Base-by-base conservation (phyloP, 2,888 invertebrate species). In the Lycaena phlaeas region DNA sequence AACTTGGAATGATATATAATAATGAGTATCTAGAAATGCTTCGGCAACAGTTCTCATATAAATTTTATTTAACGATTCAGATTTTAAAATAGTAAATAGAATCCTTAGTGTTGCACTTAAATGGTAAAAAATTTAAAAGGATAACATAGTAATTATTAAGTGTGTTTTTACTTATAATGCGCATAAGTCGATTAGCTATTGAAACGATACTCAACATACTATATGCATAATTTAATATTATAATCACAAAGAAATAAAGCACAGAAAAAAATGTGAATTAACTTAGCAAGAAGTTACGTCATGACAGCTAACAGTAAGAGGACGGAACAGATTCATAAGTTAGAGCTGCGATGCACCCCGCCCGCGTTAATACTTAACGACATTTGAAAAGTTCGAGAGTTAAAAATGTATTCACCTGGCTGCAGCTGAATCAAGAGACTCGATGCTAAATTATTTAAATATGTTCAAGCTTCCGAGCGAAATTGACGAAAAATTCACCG, bases 371-470 rank as follows among this genome's bases (percentile, higher is more conserved):
- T 34, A 34, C 22, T 34, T 22, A 12, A 22, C 22, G 7, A 7
- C 7, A 11, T 34, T 12, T 7, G 22, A 34, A 6, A 12, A 34
- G 34, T 34, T 22, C 11, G 1, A 9, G 17, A 18, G 9, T 22
- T 34, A 34, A 34, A 34, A 34, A 18, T 34, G 18, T 34, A 34
- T 34, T 34, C 18, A 34, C 34, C 18, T 34, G 34, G 22, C 22
- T 22, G 22, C 22, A 22, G 22, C 30, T n/a, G 15, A 15, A 34
- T 22, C 18, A 9, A 9, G 34, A 18, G 18, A 34, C 12, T 22
- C 22, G 2, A 22, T 5, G 22, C 9, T 34, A 18, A 6, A 34
- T 34, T 34, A 34, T 34, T 34, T 34, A 34, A 11, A 34, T 30
- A 15, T 12, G 22, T 9, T 18, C 34, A 34, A 22, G 34, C 22